Evolutionary conservation across 2,888 invertebrate species (phyloP), one percentile per base, ranked within the genome.

Genomic region (Fissipunctia ypsillon): DNA sequence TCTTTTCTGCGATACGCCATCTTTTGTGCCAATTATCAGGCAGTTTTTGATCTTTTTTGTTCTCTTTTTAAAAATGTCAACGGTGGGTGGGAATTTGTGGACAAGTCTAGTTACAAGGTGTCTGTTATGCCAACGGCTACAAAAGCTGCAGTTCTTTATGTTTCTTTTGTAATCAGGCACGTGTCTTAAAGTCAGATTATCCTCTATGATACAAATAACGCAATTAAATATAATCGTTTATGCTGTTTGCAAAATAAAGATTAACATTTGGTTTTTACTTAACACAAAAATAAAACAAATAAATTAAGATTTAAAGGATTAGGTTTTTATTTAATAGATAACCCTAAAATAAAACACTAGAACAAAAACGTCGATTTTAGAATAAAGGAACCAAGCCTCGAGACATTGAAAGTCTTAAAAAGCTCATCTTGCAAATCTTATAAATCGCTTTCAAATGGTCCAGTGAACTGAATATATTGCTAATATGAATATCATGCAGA

Each of bases 21-120:
- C 95, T 94, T 94, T 95, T 96, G 95, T 96, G 95, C 95, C 95
- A 95, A 95, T 95, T 96, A 95, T 93, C 90, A 93, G 90, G 90
- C 89, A 87, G 88, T 90, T 91, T 92, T 90, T 84, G 86, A 87
- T 88, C 86, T 91, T 93, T 93, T 91, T 89, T 78, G 65, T 64
- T 77, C 79, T 68, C 81, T 86, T 91, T 90, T 89, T 87, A 90
- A 88, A 86, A 89, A 88, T 91, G 90, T 91, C 90, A 90, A 86
- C 84, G 82, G 90, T 93, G 93, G 94, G 93, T 94, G 94, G 93
- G 93, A 94, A 94, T 87, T 89, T 91, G 89, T 89, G 89, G 91
- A 92, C 85, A 86, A 82, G 72, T 76, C 77, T 85, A 70, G 85
- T 87, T 76, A 81, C 59, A 78, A 82, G 68, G 71, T 70, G 67